phyloP scores from a whole-genome alignment of 2,113 vertebrate species.

The Prionailurus bengalensis region DNA sequence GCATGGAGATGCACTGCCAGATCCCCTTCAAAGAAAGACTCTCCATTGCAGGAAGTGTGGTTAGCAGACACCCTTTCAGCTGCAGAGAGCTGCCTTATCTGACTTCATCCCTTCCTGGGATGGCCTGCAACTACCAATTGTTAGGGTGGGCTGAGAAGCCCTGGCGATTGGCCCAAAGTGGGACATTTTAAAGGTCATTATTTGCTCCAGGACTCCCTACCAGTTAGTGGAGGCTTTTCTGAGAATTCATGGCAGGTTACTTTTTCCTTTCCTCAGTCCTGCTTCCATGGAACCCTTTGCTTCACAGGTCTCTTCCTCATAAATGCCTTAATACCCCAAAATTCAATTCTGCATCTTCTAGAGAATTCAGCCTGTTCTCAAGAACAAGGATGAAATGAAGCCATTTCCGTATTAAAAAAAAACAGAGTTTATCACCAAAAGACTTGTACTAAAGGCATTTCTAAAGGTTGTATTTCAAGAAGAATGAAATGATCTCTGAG shows the following conservation, averaged over 20 bases:
- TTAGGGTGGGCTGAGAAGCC: neutral
- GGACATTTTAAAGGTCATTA: neutral
- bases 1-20: neutral
- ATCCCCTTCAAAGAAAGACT: neutral
- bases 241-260: neutral
- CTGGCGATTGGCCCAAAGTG: neutral
- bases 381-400: conserved; percentile 8
- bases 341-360: neutral
- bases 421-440: neutral
- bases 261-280: neutral
- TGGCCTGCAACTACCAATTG: neutral
- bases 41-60: neutral
- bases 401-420: neutral
- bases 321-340: neutral
- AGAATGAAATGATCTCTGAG: neutral
- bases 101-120: neutral
- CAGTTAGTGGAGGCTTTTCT: neutral
- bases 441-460: neutral
- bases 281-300: neutral
- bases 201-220: neutral
- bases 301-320: neutral
- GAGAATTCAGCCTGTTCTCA: neutral
- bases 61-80: neutral
- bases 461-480: conserved; percentile 20
- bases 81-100: neutral